phyloP scores from a whole-genome alignment of 1,140 invertebrate species.

The Leptinotarsa undecemlineata region DNA sequence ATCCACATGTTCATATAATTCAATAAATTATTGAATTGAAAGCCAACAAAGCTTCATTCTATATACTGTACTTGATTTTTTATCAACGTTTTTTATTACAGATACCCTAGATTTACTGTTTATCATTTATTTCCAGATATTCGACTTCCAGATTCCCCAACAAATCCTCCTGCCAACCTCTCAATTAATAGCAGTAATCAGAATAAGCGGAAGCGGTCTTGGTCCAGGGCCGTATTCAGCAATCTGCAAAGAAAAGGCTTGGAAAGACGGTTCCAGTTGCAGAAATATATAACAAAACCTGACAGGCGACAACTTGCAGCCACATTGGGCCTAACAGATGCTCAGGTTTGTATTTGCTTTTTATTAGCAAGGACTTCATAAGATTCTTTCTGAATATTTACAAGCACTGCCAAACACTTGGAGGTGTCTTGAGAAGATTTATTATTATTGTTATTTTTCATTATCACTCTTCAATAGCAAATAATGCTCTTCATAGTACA shows the following conservation, averaged over 20 bases:
- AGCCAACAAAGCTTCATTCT: too few species aligned
- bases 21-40: too few species aligned
- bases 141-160: slow-evolving; percentile 39
- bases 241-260: slow-evolving; percentile 88
- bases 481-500: too few species aligned
- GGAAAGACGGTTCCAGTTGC: slow-evolving; percentile 87
- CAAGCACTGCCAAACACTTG: too few species aligned
- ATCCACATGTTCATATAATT: too few species aligned
- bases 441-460: too few species aligned
- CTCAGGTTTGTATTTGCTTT: slow-evolving; percentile 43
- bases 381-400: too few species aligned
- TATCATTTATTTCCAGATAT: slow-evolving; percentile 38
- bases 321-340: slow-evolving; percentile 87
- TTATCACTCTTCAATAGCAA: too few species aligned
- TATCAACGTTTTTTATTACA: too few species aligned
- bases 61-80: too few species aligned
- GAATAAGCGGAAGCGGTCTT: slow-evolving; percentile 81
- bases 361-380: too few species aligned
- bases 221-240: slow-evolving; percentile 93
- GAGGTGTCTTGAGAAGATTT: too few species aligned
- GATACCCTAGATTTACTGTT: neutral
- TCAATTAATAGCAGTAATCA: slow-evolving; percentile 26
- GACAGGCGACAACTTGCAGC: slow-evolving; percentile 88
- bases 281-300: slow-evolving; percentile 94
- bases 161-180: slow-evolving; percentile 32